Base-by-base conservation (phyloP, 1,140 invertebrate genomes). In the Eumaeus atala region DNA sequence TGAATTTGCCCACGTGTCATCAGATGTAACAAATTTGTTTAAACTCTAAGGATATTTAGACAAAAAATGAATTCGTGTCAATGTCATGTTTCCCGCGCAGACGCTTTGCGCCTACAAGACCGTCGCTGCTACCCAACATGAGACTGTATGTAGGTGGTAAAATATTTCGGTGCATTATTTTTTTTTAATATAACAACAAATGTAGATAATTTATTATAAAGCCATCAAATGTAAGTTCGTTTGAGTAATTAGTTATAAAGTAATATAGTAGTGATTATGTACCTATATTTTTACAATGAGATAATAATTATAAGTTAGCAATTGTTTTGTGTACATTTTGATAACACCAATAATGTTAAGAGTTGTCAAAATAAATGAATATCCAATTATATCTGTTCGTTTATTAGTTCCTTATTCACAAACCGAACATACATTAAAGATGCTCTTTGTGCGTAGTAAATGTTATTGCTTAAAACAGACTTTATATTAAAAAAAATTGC, bases 281-380 rank as follows among this genome's bases (percentile, higher is more conserved):
- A 78, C 67, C 67, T 75, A 73, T 80, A 82, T 84, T 82, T 83
- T 84, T 83, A 80, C 70, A 77, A 72, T 74, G 71, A 80, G 58
- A 73, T 81, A 78, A 74, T 28, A 3, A 28, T 28, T 68, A 74
- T 69, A 62, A 66, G 61, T n/a, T 77, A 73, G 72, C 66, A 36
- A 62, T 77, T 74, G 66, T 83, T 21, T 82, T 81, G 74, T 82
- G 78, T 81, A 82, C 66, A 82, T 81, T 85, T 79, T 83, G 72
- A 77, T 83, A 83, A 80, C 69, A 74, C 66, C 54, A 65, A 70
- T 64, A 63, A 64, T 72, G 63, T 65, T 53, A 71, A 68, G 60
- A 70, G 73, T 74, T 74, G 69, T 72, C 58, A 56, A 67, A 58
- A 61, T 74, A 73, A 72, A 74, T 28, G 21, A 28, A 28, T 28